These are phyloP conservation scores for Pimpla rufipes DNA, from an alignment of 2,888 invertebrate species.

Conservation along the genomic window DNA sequence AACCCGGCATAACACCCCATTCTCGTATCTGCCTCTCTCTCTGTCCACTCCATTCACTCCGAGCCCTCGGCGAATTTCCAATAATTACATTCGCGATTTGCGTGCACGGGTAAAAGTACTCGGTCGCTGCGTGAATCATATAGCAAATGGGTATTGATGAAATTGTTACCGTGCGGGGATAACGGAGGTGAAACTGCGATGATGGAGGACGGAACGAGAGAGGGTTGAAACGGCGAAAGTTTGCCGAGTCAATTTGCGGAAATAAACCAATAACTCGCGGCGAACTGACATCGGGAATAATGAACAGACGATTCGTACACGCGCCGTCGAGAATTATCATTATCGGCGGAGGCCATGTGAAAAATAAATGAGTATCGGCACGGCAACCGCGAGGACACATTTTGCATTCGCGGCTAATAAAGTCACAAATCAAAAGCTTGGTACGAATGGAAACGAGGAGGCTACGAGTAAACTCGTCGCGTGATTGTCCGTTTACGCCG, in stretches of 20 bases:
- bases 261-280: slow-evolving; percentile 13
- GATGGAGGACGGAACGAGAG: neutral
- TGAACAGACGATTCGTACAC: neutral
- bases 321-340: neutral
- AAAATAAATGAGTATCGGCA: neutral
- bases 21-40: slow-evolving; percentile 3
- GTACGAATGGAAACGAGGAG: neutral
- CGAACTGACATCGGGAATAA: slow-evolving; percentile 16
- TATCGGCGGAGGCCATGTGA: too few relatives aligned
- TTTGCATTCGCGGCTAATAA: neutral
- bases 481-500: neutral
- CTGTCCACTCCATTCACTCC: slow-evolving; percentile 30
- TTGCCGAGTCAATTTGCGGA: slow-evolving; percentile 8
- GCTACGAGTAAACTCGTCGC: too few relatives aligned
- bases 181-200: neutral
- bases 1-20: slow-evolving; percentile 58
- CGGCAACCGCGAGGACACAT: neutral
- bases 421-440: neutral
- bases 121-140: slow-evolving; percentile 20
- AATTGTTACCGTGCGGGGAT: slow-evolving; percentile 25
- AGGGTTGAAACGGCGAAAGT: neutral
- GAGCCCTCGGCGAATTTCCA: slow-evolving; percentile 55
- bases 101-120: slow-evolving; percentile 38
- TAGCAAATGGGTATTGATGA: slow-evolving; percentile 31
- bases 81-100: slow-evolving; percentile 67